Evolutionary conservation across 2,888 invertebrate species (phyloP).

Genomic region (Odontocerum albicorne): DNA sequence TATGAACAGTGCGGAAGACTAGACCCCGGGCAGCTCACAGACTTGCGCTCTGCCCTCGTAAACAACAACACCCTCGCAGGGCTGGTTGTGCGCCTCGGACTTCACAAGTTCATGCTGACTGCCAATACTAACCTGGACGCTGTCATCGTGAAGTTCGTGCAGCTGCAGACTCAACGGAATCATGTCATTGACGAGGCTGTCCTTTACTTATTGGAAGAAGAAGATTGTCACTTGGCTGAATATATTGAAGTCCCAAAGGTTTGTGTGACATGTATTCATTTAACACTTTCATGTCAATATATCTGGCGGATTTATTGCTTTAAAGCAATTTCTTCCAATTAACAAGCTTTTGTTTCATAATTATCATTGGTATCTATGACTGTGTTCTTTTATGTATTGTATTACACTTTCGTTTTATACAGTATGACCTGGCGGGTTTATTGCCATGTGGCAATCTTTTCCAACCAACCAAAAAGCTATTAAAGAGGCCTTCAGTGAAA

Average conservation of each 20-base stretch:
- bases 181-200: conserved; percentile 68
- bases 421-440: no score
- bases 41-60: conserved; percentile 91
- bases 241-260: conserved; percentile 91
- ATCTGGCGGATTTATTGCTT: no score
- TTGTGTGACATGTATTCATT: no score
- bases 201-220: conserved; percentile 66
- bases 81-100: conserved; percentile 79
- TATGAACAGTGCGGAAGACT: conserved; percentile 72
- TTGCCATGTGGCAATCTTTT: no score
- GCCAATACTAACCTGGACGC: conserved; percentile 39
- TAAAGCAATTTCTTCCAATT: no score
- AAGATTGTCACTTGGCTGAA: conserved; percentile 65
- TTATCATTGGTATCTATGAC: background rate
- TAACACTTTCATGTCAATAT: no score
- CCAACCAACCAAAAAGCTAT: no score
- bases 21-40: conserved; percentile 87
- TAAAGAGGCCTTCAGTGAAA: no score
- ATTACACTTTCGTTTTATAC: no score
- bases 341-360: no score
- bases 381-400: no score
- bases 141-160: conserved; percentile 57
- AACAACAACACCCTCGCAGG: conserved; percentile 96
- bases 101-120: conserved; percentile 73
- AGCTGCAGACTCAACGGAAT: conserved; percentile 62